phyloP scores from a whole-genome alignment of 2,113 vertebrate genomes.

The Oxygymnocypris stewartii region DNA sequence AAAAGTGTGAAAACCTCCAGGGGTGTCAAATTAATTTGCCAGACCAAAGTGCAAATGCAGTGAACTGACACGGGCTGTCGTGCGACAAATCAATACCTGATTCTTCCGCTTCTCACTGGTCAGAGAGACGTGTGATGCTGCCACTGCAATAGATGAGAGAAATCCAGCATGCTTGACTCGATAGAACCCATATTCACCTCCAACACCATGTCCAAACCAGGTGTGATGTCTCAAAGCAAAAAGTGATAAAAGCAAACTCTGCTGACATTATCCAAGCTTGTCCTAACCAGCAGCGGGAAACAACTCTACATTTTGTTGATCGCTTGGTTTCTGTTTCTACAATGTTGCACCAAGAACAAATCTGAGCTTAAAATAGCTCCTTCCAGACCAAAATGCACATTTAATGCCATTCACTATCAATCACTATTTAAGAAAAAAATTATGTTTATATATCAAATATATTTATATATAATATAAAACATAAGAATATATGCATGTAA shows the following conservation, averaged over 20 bases:
- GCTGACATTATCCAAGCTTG: neutral
- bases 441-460: too few relatives aligned
- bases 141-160: neutral
- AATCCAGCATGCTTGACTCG: neutral
- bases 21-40: neutral
- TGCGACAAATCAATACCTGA: neutral
- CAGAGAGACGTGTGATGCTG: neutral
- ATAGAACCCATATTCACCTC: neutral
- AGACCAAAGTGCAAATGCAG: neutral
- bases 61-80: neutral
- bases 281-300: too few relatives aligned
- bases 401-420: too few relatives aligned
- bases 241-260: neutral
- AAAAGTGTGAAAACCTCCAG: slow-evolving; percentile 18
- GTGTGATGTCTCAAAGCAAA: neutral
- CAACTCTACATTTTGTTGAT: too few relatives aligned
- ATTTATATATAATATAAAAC: too few relatives aligned
- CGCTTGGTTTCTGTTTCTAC: too few relatives aligned
- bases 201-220: neutral
- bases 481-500: too few relatives aligned
- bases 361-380: too few relatives aligned
- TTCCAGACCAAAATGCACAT: too few relatives aligned
- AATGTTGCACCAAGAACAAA: too few relatives aligned
- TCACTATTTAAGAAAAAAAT: too few relatives aligned
- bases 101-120: neutral